Conservation (phyloP, 2,797 vertebrate genomes). For the Pipistrellus kuhlii region DNA sequence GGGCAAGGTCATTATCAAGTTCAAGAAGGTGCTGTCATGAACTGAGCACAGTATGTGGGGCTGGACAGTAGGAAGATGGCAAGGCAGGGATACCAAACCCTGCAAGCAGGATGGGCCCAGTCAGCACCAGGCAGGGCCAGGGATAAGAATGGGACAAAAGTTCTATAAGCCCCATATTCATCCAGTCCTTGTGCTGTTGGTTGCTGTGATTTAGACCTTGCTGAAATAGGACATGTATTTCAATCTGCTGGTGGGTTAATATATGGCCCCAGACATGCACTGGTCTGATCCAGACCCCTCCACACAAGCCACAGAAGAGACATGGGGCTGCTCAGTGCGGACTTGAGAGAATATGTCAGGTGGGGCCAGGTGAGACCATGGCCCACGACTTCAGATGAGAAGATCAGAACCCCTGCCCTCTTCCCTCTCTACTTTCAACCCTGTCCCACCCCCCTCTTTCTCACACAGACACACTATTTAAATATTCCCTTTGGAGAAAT, state of each 20-base stretch:
- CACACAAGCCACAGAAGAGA: not conserved
- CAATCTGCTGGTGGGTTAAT: rapidly evolving
- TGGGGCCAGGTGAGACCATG: rapidly evolving
- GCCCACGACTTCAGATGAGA: not conserved
- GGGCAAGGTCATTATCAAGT: not conserved
- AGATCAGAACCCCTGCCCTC: not conserved
- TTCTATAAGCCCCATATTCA: no score
- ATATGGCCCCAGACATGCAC: rapidly evolving
- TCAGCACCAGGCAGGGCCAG: not conserved
- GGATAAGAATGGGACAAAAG: not conserved
- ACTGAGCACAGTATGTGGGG: no score
- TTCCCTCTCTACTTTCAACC: not conserved
- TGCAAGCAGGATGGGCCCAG: not conserved
- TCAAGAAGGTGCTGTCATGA: not conserved
- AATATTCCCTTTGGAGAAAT: not conserved
- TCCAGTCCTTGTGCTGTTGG: rapidly evolving
- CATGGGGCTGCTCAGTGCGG: rapidly evolving
- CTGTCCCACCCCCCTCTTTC: no score
- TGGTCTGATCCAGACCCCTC: not conserved
- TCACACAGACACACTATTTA: not conserved
- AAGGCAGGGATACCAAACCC: not conserved
- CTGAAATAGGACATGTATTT: not conserved
- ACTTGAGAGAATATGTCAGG: rapidly evolving
- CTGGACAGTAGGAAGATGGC: not conserved
- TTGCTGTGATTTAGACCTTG: not conserved